phyloP scores from a whole-genome alignment of 2,113 vertebrate genomes.

The Amazona guildingii region DNA sequence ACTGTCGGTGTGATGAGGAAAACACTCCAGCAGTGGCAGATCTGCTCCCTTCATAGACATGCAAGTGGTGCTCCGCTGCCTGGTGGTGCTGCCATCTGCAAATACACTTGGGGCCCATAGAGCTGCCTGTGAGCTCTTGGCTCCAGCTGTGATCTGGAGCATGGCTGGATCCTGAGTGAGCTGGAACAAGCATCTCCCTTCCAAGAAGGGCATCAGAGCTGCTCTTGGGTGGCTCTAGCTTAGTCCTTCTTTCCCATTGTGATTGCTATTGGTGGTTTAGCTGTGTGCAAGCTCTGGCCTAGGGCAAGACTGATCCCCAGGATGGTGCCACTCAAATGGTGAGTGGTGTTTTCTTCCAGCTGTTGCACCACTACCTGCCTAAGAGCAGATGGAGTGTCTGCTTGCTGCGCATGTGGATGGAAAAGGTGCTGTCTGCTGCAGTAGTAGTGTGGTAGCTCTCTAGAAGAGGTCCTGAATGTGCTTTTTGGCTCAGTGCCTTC shows the following conservation, averaged over 20 bases:
- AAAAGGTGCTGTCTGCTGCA: background rate
- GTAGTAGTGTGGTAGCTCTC: background rate
- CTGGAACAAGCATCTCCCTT: background rate
- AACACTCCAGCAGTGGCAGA: background rate
- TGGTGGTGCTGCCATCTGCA: background rate
- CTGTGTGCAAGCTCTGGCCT: background rate
- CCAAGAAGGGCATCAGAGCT: accelerated
- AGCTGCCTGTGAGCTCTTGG: background rate
- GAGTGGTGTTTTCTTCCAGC: background rate
- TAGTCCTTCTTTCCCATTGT: background rate
- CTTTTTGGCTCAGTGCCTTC: background rate
- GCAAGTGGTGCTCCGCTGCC: background rate
- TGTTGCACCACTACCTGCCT: accelerated
- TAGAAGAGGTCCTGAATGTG: background rate
- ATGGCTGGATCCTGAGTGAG: background rate
- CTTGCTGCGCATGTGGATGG: background rate
- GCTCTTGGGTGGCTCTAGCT: background rate
- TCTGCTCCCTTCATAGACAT: background rate
- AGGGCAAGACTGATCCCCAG: background rate
- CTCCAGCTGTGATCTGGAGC: background rate
- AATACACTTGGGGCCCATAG: accelerated
- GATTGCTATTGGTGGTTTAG: background rate
- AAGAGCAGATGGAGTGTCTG: background rate
- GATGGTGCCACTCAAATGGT: background rate
- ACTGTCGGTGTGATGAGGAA: background rate